Conservation (phyloP, 1,140 invertebrate species). For the Bicyclus anynana region DNA sequence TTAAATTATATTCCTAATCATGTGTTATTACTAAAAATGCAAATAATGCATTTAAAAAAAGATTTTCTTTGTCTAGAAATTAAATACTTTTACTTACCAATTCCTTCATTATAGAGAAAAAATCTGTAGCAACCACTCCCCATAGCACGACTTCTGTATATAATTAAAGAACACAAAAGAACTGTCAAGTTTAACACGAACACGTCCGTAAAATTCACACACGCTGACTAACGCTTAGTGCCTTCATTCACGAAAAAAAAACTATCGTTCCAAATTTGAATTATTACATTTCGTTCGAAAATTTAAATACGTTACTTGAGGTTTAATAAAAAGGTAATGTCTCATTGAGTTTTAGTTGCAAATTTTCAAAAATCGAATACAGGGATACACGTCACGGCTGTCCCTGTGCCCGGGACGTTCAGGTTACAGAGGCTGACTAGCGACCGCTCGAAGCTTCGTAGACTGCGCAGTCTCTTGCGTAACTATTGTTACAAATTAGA, state of each 20-base stretch:
- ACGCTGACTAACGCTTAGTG: not conserved
- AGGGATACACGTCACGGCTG: constrained; percentile 12
- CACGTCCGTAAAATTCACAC: constrained; percentile 12
- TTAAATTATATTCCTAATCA: too few species aligned
- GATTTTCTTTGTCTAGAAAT: too few species aligned
- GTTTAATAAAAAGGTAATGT: not conserved
- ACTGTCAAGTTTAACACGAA: constrained; percentile 14
- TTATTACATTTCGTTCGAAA: not conserved
- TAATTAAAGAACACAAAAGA: constrained; percentile 12
- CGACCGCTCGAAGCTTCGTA: constrained; percentile 57
- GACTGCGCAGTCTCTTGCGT: constrained; percentile 63
- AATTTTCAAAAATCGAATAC: constrained; percentile 5
- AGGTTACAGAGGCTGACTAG: constrained; percentile 59
- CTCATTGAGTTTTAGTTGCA: not conserved
- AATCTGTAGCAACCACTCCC: not conserved
- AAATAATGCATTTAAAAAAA: too few species aligned
- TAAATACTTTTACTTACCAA: constrained; percentile 1
- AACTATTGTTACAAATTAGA: constrained; percentile 63
- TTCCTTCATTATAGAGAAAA: not conserved
- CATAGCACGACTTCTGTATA: constrained; percentile 3
- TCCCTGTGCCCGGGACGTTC: constrained; percentile 45
- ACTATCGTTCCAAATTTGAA: constrained; percentile 10
- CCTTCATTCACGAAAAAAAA: constrained; percentile 6
- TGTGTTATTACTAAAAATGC: too few species aligned
- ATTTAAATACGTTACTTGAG: not conserved